These are phyloP conservation scores for Epirrhoe alternata DNA, from an alignment of 2,888 invertebrate species.

Conservation along the genomic window DNA sequence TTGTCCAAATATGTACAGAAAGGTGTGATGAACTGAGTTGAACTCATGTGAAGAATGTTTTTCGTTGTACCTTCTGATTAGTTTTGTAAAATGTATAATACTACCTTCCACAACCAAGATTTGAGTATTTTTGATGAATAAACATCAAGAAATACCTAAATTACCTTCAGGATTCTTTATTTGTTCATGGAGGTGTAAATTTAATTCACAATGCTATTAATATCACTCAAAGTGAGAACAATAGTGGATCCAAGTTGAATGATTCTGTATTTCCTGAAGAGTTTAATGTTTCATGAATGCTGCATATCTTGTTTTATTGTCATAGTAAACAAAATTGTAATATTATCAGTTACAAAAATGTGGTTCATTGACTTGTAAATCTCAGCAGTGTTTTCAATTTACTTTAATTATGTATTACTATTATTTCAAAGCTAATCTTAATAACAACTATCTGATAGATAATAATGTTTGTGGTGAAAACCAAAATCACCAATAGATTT, in stretches of 20 bases:
- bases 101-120: neutral
- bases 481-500: no score
- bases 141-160: neutral
- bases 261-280: neutral
- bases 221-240: neutral
- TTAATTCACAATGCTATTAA: no score
- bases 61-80: neutral
- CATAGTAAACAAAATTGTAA: neutral
- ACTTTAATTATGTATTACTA: neutral
- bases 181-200: neutral
- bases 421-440: no score
- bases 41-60: slow-evolving; percentile 6
- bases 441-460: no score
- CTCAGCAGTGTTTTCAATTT: neutral
- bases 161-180: neutral
- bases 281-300: no score
- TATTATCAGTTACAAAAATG: neutral
- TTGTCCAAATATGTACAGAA: neutral
- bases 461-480: no score
- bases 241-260: neutral
- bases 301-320: neutral
- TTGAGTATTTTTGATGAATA: neutral
- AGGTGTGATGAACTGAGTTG: neutral
- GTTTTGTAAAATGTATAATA: neutral
- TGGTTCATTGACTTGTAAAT: neutral